Conservation (phyloP, 1,140 invertebrate species). For the Drosophila ficusphila region DNA sequence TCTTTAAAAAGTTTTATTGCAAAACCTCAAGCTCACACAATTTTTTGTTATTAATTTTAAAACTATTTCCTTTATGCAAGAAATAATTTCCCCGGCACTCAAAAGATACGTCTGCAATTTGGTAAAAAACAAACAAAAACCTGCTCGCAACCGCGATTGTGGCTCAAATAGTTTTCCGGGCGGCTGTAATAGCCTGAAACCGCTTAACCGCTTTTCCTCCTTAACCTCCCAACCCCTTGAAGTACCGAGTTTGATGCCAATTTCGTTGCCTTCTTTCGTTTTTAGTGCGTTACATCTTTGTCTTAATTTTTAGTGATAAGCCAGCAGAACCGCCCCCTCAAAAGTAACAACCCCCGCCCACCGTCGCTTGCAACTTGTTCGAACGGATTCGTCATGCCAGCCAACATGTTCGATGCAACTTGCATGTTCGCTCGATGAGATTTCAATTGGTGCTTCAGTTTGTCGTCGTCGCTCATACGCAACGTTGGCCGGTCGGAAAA, state of each 20-base stretch:
- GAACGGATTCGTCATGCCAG: slow-evolving; percentile 18
- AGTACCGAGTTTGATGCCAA: too few species aligned
- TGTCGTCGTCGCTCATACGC: slow-evolving; percentile 75
- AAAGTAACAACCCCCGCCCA: too few species aligned
- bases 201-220: slow-evolving; percentile 1
- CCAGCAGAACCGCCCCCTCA: slow-evolving; percentile 6
- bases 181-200: slow-evolving; percentile 17
- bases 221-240: slow-evolving; percentile 20
- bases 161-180: slow-evolving; percentile 41
- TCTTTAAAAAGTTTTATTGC: too few species aligned
- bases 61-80: background rate
- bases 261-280: slow-evolving; percentile 59
- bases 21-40: too few species aligned
- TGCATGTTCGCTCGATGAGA: slow-evolving; percentile 14
- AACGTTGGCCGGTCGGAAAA: slow-evolving; percentile 57
- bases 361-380: slow-evolving; percentile 22
- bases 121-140: slow-evolving; percentile 19
- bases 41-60: too few species aligned
- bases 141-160: slow-evolving; percentile 27
- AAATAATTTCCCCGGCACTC: background rate
- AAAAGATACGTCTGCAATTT: background rate
- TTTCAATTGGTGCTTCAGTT: slow-evolving; percentile 51
- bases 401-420: slow-evolving; percentile 48
- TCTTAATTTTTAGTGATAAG: slow-evolving; percentile 78
- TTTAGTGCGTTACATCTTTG: slow-evolving; percentile 50